A percentile compares a stretch with the other conserved stretches of the same genome.
These are phyloP conservation scores for Neotoma lepida DNA, from an alignment of 2,113 vertebrate genomes.

Conservation along the genomic window DNA sequence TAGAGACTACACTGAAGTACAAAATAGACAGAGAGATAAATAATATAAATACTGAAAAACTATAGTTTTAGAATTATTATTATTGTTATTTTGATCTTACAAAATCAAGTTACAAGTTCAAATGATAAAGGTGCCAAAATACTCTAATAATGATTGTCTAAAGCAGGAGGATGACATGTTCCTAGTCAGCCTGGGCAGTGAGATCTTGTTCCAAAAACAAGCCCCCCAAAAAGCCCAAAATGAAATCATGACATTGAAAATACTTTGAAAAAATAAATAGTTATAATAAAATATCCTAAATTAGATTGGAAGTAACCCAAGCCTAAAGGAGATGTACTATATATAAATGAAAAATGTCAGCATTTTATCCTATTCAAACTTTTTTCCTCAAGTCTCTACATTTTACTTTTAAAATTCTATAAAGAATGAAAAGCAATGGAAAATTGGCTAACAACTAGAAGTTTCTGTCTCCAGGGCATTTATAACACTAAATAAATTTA, in stretches of 20 bases:
- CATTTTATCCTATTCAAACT: not conserved
- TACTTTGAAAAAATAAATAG: not conserved
- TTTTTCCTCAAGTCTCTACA: conserved; percentile 26
- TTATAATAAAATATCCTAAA: conserved; percentile 31
- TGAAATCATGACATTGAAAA: conserved; percentile 9
- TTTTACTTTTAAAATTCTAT: conserved; percentile 38
- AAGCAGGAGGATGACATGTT: not conserved
- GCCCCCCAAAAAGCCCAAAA: not conserved
- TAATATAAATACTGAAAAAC: conserved; percentile 42
- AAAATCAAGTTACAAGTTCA: not conserved
- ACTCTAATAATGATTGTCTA: not conserved
- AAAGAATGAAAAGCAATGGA: conserved; percentile 3
- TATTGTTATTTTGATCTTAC: not conserved
- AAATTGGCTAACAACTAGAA: not conserved
- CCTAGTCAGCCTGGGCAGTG: too few species aligned
- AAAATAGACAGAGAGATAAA: not conserved
- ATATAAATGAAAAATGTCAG: not conserved
- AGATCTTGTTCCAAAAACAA: not conserved
- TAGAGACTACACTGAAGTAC: conserved; percentile 30
- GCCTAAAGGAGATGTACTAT: not conserved
- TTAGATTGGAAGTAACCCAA: not conserved
- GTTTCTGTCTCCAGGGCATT: not conserved
- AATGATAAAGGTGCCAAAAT: not conserved
- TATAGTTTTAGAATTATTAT: conserved; percentile 29
- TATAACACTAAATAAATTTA: conserved; percentile 13